Base-by-base conservation (phyloP, 1,140 invertebrate genomes). In the Drosophila erecta region DNA sequence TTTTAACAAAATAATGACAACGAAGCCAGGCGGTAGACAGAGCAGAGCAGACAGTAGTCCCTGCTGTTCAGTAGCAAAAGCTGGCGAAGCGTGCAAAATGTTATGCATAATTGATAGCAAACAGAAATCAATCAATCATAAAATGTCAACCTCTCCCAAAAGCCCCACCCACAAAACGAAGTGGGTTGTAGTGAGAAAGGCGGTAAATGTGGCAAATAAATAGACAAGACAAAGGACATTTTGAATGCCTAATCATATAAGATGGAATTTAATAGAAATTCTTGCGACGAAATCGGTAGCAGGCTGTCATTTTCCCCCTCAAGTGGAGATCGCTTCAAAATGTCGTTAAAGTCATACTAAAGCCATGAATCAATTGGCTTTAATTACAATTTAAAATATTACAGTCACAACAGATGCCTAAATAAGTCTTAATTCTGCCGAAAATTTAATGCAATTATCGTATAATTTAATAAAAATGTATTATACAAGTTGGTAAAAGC, bases 81-180 rank as follows among this genome's bases (percentile, higher is more conserved):
- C 70, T 55, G 73, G 55, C 53, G 75, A 81, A 79, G 79, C 83
- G 83, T 76, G 79, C 65, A 86, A 87, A 86, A 86, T 87, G 79
- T 79, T 75, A 86, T 86, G 65, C 83, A 86, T 86, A 87, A 86
- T 86, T 87, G 83, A 86, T 86, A 60, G 67, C 78, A 79, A 86
- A 86, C 83, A 81, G 70, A 87, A 86, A 86, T 81, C 83, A 86
- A 86, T 86, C 83, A 86, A 86, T 86, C 83, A 86, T 81, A 78
- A 87, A 86, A 79, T 81, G 83, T 81, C 83, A 87, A 64, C 58
- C 43, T 49, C 56, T 12, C 12, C 41, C 41, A 30, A 20, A n/a
- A 38, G 4, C 37, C 37, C 40, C 38, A 12, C 24, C n/a, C 27
- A 5, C n/a, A 71, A 35, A 30, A 6, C 30, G 20, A 22, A n/a